Evolutionary conservation across 2,113 vertebrate genomes (phyloP).

Genomic region (Castor canadensis): DNA sequence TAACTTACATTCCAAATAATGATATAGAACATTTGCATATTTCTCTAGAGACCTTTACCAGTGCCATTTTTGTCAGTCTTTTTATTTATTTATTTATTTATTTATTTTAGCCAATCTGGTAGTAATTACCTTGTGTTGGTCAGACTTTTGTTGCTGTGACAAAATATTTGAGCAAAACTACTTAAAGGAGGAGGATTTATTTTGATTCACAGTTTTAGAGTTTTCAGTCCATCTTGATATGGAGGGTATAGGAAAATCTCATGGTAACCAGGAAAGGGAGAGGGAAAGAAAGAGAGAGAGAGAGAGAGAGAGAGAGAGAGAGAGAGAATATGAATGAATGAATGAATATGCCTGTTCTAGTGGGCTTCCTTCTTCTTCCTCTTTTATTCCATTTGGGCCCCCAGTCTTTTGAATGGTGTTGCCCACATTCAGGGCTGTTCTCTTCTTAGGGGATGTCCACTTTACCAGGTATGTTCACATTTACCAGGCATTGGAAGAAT

Average conservation of each 20-base stretch:
- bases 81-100: no score
- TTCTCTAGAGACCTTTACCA: background rate
- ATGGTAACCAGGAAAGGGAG: background rate
- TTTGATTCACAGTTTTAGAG: background rate
- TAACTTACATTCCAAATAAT: background rate
- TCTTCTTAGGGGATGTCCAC: background rate
- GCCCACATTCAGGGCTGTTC: background rate
- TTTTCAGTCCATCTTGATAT: no score
- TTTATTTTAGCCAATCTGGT: background rate
- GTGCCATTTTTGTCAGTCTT: background rate
- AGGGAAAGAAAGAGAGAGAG: background rate
- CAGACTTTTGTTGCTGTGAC: background rate
- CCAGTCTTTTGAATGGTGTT: background rate
- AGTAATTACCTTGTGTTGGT: background rate
- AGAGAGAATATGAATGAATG: no score
- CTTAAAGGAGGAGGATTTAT: background rate
- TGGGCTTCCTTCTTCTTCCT: background rate
- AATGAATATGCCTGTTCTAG: background rate
- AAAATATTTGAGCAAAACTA: background rate
- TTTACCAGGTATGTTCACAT: background rate
- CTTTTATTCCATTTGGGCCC: background rate
- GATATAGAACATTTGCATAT: background rate
- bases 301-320: background rate
- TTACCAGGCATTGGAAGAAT: background rate
- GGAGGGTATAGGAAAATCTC: background rate